Percentiles rank a stretch among this genome's conserved stretches.
Conservation (phyloP, 2,888 invertebrate species). For the Glaucopsyche alexis region DNA sequence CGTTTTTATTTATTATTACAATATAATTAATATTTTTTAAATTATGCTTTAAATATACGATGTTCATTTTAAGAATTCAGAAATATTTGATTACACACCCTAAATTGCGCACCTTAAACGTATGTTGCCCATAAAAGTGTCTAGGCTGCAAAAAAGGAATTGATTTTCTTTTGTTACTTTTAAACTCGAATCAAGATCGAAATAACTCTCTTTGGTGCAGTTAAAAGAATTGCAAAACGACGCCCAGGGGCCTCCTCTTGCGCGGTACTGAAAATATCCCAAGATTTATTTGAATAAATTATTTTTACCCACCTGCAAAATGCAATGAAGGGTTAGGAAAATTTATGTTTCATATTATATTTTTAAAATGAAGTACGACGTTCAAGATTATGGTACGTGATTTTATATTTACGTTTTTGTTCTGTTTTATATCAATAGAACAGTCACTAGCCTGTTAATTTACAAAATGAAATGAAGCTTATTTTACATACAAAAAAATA, state of each 20-base stretch:
- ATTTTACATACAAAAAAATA: neutral
- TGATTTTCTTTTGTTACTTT: constrained; percentile 26
- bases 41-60: too few species aligned
- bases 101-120: neutral
- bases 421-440: too few species aligned
- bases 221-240: constrained; percentile 69
- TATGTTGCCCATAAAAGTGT: neutral
- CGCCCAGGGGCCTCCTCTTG: constrained; percentile 66
- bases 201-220: constrained; percentile 60
- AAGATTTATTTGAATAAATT: constrained; percentile 79
- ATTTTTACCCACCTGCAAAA: constrained; percentile 67
- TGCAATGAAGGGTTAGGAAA: constrained; percentile 66
- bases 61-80: too few species aligned
- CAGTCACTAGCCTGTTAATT: too few species aligned
- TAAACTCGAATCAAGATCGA: constrained; percentile 51
- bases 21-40: too few species aligned
- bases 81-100: neutral
- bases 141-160: constrained; percentile 15
- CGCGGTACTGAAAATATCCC: constrained; percentile 59
- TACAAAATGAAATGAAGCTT: too few species aligned
- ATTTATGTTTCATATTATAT: constrained; percentile 53
- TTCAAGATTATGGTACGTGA: constrained; percentile 15
- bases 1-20: too few species aligned
- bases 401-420: neutral
- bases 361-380: constrained; percentile 24